A percentile compares a stretch with the other conserved stretches of the same genome.
phyloP scores from a whole-genome alignment of 2,888 invertebrate species.

The Sminthurides aquaticus region DNA sequence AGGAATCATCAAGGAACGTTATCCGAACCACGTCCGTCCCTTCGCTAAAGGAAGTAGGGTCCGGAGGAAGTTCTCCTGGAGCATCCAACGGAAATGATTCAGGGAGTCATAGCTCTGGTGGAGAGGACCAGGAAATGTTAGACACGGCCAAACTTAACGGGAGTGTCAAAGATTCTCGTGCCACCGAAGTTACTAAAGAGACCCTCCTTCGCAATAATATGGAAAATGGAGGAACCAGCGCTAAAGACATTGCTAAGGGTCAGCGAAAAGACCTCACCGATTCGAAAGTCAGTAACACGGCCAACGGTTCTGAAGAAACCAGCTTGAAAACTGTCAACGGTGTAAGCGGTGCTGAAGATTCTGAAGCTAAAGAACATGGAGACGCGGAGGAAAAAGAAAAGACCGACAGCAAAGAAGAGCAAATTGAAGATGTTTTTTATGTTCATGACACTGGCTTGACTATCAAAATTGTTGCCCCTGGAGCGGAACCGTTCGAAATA shows the following conservation, averaged over 20 bases:
- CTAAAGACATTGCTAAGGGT: no score
- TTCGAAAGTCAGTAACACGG: no score
- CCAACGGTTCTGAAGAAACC: no score
- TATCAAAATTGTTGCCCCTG: conserved; percentile 88
- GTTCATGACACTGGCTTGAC: conserved; percentile 87
- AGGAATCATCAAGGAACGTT: conserved; percentile 22
- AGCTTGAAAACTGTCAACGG: no score
- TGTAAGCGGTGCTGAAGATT: no score
- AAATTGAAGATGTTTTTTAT: conserved; percentile 71
- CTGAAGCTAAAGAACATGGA: no score
- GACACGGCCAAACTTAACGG: conserved; percentile 8
- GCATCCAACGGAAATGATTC: conserved; percentile 13
- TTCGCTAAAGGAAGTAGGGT: conserved; percentile 12
- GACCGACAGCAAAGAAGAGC: conserved; percentile 42
- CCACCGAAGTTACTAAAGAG: no score
- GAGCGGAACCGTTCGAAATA: conserved; percentile 83
- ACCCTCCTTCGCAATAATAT: no score
- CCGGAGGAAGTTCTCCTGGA: conserved; percentile 6
- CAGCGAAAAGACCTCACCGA: no score
- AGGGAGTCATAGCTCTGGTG: conserved; percentile 19
- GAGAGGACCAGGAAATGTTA: conserved; percentile 20
- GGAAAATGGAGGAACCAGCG: no score
- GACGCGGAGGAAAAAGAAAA: conserved; percentile 20
- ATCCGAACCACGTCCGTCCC: conserved; percentile 12
- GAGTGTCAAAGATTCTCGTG: no score